Evolutionary conservation across 2,113 vertebrate genomes (phyloP), one percentile per base, ranked within the genome.

Genomic region (Puffinus mauretanicus): DNA sequence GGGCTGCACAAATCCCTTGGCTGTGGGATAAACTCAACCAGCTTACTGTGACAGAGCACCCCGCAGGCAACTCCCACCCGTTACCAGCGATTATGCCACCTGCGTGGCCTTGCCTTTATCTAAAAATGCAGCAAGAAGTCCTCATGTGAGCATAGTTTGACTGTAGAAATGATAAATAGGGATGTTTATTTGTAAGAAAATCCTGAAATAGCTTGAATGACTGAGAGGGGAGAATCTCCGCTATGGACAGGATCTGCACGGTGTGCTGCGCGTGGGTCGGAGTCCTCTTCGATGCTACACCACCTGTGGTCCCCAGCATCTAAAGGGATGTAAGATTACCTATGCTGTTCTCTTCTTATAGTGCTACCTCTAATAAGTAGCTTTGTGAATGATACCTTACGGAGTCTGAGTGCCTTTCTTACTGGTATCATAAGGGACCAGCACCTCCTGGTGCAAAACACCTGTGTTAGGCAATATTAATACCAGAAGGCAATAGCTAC

Each of bases 241-340:
- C 54, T 58, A 32, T 42, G 49, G 67, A 36, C 9, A 40, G 6
- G 17, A 21, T 86, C 65, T 77, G 65, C 11, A 10, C 0, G 1
- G 16, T 72, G n/a, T 57, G 25, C 42, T 54, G 16, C 4, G 1
- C 3, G 0, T 21, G 22, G 11, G 16, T 46, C 1, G 2, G 13
- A 26, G 29, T 16, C 19, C 42, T 70, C 44, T 55, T 77, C 5
- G 24, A 21, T 67, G 29, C 25, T 52, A 46, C 20, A 46, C 6
- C 30, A 44, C 8, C 55, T 64, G 10, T 3, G 11, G 54, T 34
- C 38, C 34, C 22, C 24, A 32, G 22, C 29, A 76, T 51, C 16
- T 36, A 51, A 71, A 40, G 12, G 6, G 8, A 66, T 1, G 0
- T 61, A 57, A 52, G 20, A 32, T 84, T 71, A 36, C 34, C n/a